Percentiles rank a stretch among this genome's conserved stretches.
phyloP scores from a whole-genome alignment of 2,113 vertebrate genomes.

The Passer montanus region DNA sequence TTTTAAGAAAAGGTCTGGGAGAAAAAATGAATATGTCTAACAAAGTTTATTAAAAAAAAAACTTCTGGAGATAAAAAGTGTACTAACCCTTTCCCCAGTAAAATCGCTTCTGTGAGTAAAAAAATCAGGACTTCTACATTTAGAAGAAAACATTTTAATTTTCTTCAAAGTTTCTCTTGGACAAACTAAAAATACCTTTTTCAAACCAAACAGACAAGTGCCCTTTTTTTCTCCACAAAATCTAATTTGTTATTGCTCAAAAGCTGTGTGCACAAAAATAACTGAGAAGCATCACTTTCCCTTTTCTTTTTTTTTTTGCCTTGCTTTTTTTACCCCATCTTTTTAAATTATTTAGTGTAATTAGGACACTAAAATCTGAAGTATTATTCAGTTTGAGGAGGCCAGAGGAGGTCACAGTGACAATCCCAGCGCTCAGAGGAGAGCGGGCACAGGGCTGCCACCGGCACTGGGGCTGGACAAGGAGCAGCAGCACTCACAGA shows the following conservation, averaged over 20 bases:
- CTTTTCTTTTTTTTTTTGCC: neutral
- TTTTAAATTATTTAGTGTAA: neutral
- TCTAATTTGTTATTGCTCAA: neutral
- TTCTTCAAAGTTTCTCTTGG: neutral
- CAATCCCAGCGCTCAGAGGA: accelerated
- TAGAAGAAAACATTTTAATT: neutral
- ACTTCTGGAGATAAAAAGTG: neutral
- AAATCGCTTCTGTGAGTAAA: neutral
- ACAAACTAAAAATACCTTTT: neutral
- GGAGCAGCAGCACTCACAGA: neutral
- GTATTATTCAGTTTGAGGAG: neutral
- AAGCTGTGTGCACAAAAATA: neutral
- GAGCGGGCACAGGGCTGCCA: neutral
- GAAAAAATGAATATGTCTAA: neutral
- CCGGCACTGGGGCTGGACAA: neutral
- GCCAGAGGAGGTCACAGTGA: neutral
- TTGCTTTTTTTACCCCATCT: neutral
- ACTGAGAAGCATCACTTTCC: neutral
- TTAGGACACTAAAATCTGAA: neutral
- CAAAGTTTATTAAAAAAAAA: neutral
- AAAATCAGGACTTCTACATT: neutral
- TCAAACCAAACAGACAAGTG: neutral
- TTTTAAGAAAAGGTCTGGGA: neutral
- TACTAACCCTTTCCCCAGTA: neutral
- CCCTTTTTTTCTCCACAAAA: neutral